Evolutionary conservation across 2,888 invertebrate genomes (phyloP).

Genomic region (Ypsolopha scabrella): DNA sequence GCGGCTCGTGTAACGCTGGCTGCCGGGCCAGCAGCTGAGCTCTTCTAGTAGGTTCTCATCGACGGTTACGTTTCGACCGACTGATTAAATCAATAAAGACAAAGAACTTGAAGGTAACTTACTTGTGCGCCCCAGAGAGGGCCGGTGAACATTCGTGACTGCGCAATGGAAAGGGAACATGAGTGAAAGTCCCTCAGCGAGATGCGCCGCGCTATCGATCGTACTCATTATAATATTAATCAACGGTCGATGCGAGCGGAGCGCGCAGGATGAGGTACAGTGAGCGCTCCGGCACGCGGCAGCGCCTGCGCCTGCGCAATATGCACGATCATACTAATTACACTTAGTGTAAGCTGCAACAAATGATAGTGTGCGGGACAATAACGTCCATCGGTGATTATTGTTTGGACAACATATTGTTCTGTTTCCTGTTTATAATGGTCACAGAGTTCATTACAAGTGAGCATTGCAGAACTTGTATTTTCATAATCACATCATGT

Average conservation of each 20-base stretch:
- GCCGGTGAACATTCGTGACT: too few relatives aligned
- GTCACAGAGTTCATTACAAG: too few relatives aligned
- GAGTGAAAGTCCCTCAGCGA: background rate
- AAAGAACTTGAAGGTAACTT: too few relatives aligned
- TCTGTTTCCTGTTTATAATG: background rate
- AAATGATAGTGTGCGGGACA: background rate
- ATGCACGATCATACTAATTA: background rate
- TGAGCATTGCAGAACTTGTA: too few relatives aligned
- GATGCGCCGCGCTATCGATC: slow-evolving; percentile 24
- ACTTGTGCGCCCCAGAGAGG: too few relatives aligned
- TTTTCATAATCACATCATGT: too few relatives aligned
- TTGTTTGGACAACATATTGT: background rate
- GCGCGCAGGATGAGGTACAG: background rate
- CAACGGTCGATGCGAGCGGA: slow-evolving; percentile 35
- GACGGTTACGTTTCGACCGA: too few relatives aligned
- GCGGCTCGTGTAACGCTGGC: background rate
- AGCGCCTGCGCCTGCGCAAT: background rate
- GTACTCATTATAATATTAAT: slow-evolving; percentile 63
- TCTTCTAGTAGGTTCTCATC: too few relatives aligned
- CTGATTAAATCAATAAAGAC: too few relatives aligned
- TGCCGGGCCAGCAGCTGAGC: too few relatives aligned
- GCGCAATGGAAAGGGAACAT: background rate
- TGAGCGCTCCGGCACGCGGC: too few relatives aligned
- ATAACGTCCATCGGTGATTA: background rate
- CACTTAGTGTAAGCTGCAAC: background rate